Evolutionary conservation across 2,113 vertebrate species (phyloP).

Genomic region (Otis tarda): DNA sequence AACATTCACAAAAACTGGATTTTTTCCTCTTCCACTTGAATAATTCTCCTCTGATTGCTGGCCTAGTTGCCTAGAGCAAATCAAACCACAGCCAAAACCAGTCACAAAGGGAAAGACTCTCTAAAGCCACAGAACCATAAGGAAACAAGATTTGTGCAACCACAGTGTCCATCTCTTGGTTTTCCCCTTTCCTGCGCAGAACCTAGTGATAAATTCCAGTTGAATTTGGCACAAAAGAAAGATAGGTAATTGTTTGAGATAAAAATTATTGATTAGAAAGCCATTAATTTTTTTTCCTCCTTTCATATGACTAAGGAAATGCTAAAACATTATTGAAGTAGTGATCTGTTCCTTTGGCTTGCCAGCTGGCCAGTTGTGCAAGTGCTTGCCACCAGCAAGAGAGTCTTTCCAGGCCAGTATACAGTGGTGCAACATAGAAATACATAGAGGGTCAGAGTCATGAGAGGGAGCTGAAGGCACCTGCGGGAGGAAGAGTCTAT

Average conservation of each 20-base stretch:
- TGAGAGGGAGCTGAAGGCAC: background rate
- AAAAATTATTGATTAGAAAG: background rate
- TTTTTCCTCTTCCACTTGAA: background rate
- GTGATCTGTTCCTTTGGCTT: background rate
- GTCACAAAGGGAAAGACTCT: background rate
- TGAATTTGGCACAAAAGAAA: background rate
- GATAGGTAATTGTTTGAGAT: fast-evolving
- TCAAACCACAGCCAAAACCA: background rate
- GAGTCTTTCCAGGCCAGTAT: background rate
- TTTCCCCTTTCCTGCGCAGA: background rate
- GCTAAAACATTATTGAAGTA: background rate
- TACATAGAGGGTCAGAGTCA: fast-evolving
- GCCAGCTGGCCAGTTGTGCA: background rate
- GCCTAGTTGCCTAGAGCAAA: background rate
- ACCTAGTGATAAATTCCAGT: background rate
- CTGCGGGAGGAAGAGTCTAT: fast-evolving
- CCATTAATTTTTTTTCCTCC: background rate
- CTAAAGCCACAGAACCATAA: background rate
- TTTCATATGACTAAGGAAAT: background rate
- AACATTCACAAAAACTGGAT: background rate
- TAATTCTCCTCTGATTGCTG: background rate
- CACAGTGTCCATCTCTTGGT: fast-evolving
- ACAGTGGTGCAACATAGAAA: background rate
- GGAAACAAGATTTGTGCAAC: background rate
- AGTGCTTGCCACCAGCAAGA: background rate